These are phyloP conservation scores for Heliconius erato DNA, from an alignment of 2,888 invertebrate species.

Conservation along the genomic window DNA sequence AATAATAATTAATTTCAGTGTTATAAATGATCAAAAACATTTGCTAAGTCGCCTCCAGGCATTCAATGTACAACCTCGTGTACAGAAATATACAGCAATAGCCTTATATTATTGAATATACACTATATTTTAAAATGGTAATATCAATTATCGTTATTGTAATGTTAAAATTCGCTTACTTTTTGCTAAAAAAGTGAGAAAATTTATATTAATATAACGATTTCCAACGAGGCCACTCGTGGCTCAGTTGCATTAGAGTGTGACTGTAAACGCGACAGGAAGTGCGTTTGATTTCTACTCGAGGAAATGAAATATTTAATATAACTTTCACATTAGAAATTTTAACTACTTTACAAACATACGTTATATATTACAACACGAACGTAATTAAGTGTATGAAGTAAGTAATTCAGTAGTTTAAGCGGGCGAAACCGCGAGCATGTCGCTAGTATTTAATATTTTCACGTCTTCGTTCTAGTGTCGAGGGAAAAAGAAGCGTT, in stretches of 20 bases:
- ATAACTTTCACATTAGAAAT: too few relatives aligned
- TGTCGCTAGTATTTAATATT: too few relatives aligned
- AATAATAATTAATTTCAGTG: not conserved
- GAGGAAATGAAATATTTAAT: not conserved
- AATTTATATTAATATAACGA: too few relatives aligned
- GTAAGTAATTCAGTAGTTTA: too few relatives aligned
- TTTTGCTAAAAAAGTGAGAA: too few relatives aligned
- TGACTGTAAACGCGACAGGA: not conserved
- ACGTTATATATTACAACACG: too few relatives aligned
- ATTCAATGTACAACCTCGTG: conserved; percentile 8
- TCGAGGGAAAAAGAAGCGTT: too few relatives aligned
- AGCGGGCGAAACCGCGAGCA: too few relatives aligned
- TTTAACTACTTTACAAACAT: too few relatives aligned
- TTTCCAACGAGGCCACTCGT: not conserved
- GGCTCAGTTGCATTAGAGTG: not conserved
- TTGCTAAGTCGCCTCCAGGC: not conserved
- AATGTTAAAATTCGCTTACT: too few relatives aligned
- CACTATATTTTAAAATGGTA: not conserved
- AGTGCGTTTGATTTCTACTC: not conserved
- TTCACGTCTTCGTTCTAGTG: too few relatives aligned
- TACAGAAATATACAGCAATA: not conserved
- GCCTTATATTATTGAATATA: not conserved
- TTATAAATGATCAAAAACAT: not conserved
- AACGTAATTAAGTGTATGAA: too few relatives aligned
- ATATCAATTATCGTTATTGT: not conserved